phyloP scores from a whole-genome alignment of 1,140 invertebrate genomes.

The Homalodisca vitripennis region DNA sequence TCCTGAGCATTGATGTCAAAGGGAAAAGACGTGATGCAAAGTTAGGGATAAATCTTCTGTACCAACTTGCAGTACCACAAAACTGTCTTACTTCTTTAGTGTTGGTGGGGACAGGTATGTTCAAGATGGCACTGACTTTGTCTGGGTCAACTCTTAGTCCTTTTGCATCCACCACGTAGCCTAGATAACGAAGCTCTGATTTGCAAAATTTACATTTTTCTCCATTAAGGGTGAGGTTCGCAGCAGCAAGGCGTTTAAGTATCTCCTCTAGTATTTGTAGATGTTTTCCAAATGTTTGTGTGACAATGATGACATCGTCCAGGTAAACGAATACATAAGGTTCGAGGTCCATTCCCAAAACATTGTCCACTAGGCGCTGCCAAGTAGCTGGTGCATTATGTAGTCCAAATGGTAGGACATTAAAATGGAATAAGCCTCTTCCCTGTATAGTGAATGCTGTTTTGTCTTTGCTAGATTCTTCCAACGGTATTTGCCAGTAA shows the following conservation, averaged over 20 bases:
- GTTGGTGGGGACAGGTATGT: not conserved
- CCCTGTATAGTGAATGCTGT: conserved; percentile 47
- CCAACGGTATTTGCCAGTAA: conserved; percentile 48
- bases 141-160: conserved; percentile 2
- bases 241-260: not conserved
- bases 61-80: not conserved
- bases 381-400: conserved; percentile 6
- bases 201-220: not conserved
- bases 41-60: conserved; percentile 28
- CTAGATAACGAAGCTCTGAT: not conserved
- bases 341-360: conserved; percentile 35
- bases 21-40: not conserved
- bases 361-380: conserved; percentile 27
- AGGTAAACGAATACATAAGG: conserved; percentile 46
- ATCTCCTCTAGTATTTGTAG: conserved; percentile 41
- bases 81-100: not conserved
- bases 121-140: not conserved
- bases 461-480: conserved; percentile 40
- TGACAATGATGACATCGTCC: conserved; percentile 48
- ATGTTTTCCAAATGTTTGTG: conserved; percentile 46
- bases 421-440: conserved; percentile 40
- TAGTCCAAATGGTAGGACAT: not conserved
- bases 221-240: not conserved
- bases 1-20: not conserved
- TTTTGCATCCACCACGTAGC: not conserved